Evolutionary conservation across 2,888 invertebrate genomes (phyloP).

Genomic region (Nomada flava): DNA sequence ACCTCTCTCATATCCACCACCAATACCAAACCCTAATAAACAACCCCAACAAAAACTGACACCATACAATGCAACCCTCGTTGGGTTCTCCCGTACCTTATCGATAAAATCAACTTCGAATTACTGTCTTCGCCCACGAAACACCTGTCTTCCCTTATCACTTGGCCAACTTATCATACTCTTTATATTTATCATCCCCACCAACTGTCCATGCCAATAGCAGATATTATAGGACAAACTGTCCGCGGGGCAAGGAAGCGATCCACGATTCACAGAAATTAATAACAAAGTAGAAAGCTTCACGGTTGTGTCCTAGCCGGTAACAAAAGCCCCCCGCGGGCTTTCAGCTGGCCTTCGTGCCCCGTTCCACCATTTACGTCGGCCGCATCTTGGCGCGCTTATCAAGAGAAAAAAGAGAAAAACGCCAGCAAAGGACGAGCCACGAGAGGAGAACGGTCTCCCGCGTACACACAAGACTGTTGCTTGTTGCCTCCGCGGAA

Average conservation of each 20-base stretch:
- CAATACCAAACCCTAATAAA: too few relatives aligned
- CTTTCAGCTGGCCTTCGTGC: constrained; percentile 53
- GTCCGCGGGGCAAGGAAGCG: not conserved
- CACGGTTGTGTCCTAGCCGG: constrained; percentile 33
- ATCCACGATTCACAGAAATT: constrained; percentile 55
- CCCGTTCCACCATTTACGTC: constrained; percentile 65
- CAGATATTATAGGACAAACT: too few relatives aligned
- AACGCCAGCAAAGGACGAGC: constrained; percentile 43
- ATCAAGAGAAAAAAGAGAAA: constrained; percentile 53
- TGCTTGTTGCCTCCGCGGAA: constrained; percentile 1
- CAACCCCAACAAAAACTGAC: too few relatives aligned
- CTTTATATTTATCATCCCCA: too few relatives aligned
- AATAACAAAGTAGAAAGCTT: constrained; percentile 63
- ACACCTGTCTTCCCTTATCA: too few relatives aligned
- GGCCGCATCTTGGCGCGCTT: constrained; percentile 65
- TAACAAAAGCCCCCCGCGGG: constrained; percentile 66
- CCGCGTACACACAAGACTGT: constrained; percentile 16
- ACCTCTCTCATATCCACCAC: too few relatives aligned
- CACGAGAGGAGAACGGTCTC: constrained; percentile 9
- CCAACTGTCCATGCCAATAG: too few relatives aligned
- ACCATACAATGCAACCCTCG: too few relatives aligned
- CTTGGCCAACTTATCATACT: too few relatives aligned
- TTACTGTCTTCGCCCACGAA: too few relatives aligned
- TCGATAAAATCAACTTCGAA: too few relatives aligned
- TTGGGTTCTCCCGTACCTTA: too few relatives aligned